Evolutionary conservation across 2,888 invertebrate genomes (phyloP), one percentile per base, ranked within the genome.

Genomic region (Leucophenga maculata): DNA sequence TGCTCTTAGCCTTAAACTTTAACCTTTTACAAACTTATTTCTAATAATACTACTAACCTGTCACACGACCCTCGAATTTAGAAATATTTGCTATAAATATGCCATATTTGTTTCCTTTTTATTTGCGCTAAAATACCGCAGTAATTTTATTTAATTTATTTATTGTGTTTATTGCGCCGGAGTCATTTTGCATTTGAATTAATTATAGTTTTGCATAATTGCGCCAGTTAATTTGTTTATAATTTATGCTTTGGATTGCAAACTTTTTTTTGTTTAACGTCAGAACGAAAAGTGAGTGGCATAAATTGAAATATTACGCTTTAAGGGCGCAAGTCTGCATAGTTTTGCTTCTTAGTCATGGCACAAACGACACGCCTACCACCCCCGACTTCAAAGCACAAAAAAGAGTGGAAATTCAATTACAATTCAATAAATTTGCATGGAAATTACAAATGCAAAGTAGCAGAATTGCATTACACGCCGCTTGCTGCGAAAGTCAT

Each of bases 61-160:
- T 26, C 26, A 39, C 1, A 39, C 11, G 39, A 39, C 39, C 39
- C 39, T 39, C 39, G 39, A 11, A 11, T 26, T 39, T 39, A 14
- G 16, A 16, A 13, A 54, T 13, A 22, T 22, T 18, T 18, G 22
- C 6, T 54, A 4, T 1, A 54, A 11, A 20, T 54, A 54, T 20
- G 9, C n/a, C n/a, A 32, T 59, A 6, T 1, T 14, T 16, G 11
- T 39, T 8, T 39, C 16, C 11, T 62, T 22, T 6, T 20, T 20
- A 20, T 0, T 32, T 46, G 22, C 14, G 62, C 59, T 32, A n/a
- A 31, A 31, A 75, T 75, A 77, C 75, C 70, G 74, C 57, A 74
- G 73, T 80, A 78, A 75, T 76, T 74, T 74, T 67, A 68, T 75
- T 80, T 80, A 80, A 82, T 80, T 80, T 80, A 80, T 80, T 83